Base-by-base conservation (phyloP, 2,797 vertebrate genomes). In the Siniperca undulata region DNA sequence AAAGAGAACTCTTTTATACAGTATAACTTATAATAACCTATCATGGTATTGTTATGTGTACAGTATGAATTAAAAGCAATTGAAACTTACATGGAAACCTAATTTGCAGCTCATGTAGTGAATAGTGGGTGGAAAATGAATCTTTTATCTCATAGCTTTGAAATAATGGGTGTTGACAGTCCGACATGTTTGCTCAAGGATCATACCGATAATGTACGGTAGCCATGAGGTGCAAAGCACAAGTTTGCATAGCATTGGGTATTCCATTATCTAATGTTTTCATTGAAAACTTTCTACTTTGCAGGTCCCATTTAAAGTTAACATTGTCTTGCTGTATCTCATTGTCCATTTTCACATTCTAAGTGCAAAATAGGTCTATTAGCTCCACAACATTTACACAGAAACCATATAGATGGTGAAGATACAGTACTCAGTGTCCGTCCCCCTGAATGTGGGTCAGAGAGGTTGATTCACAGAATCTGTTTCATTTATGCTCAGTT, bases 391-490 rank as follows among this genome's bases (percentile, higher is more conserved):
- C 50, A 62, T 78, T 76, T 80, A 50, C 80, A 76, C 65, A 36
- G 48, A 62, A 68, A 73, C 19, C 34, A 40, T 59, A 58, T 55
- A 77, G 38, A 78, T 72, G 67, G 20, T 34, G 20, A 52, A 65
- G 24, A 52, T 46, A 59, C 17, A 52, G 44, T 62, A 34, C 70
- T 55, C 38, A 64, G 58, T 74, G 36, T 59, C 53, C 50, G n/a
- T 48, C 60, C 71, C 34, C 66, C 52, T 87, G 70, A 84, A 71
- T 74, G 83, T 81, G 74, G 71, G 89, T 82, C 85, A 73, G 64
- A 81, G 50, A 88, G 90, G 83, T 89, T 82, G 80, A 93, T 88
- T 89, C 79, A 58, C 38, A 79, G 65, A 81, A 81, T 89, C 59
- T 77, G 86, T 85, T 94, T 85, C 55, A 80, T 84, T 86, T 24